phyloP scores from a whole-genome alignment of 2,113 vertebrate species.

The Recurvirostra avosetta region DNA sequence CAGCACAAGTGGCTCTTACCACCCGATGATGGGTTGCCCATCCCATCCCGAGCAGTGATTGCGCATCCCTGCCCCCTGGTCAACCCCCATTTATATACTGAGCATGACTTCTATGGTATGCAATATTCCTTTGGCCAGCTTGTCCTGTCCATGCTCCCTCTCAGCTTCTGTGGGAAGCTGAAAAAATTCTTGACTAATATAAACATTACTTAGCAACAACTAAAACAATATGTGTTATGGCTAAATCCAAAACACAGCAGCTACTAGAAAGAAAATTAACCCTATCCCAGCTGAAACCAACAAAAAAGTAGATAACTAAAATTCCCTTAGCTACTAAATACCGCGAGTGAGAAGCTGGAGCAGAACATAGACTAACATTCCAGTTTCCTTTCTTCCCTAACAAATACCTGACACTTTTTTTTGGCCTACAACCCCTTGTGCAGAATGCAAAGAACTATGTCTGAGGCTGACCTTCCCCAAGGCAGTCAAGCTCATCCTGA shows the following conservation, averaged over 20 bases:
- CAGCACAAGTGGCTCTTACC: background rate
- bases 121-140: background rate
- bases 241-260: background rate
- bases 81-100: background rate
- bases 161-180: background rate
- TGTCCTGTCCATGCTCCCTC: background rate
- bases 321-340: background rate
- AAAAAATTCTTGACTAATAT: background rate
- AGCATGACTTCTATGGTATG: background rate
- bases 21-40: background rate
- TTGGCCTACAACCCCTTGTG: background rate
- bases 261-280: background rate
- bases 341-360: background rate
- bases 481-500: constrained; percentile 12
- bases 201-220: background rate
- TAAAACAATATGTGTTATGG: background rate
- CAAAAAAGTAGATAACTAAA: background rate
- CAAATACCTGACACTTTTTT: background rate
- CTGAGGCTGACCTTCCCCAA: background rate
- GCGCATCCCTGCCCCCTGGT: background rate
- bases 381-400: background rate
- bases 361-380: background rate
- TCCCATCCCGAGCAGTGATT: background rate
- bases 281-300: background rate
- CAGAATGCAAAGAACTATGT: background rate